These are phyloP conservation scores for Halocaridina rubra DNA, from an alignment of 2,888 invertebrate species.

Conservation along the genomic window DNA sequence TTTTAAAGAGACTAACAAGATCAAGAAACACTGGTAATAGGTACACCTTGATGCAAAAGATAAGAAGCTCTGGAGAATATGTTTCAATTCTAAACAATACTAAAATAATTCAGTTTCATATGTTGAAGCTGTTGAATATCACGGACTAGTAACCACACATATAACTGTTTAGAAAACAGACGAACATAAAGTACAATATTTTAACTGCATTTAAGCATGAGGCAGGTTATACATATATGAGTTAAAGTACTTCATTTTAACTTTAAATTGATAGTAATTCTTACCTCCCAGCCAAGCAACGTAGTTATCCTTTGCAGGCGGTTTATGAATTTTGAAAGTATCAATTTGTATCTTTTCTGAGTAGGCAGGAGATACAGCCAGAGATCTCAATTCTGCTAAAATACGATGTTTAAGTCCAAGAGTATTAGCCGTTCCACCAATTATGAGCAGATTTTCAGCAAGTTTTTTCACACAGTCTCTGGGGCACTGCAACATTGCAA, in stretches of 20 bases:
- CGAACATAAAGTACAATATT: background rate
- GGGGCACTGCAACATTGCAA: conserved; percentile 81
- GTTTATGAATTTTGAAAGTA: conserved; percentile 82
- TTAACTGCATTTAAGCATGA: background rate
- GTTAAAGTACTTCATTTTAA: background rate
- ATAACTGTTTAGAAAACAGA: no score
- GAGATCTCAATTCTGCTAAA: conserved; percentile 78
- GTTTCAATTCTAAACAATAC: no score
- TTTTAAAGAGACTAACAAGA: no score
- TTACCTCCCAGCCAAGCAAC: conserved; percentile 87
- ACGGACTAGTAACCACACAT: no score
- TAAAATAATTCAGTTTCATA: no score
- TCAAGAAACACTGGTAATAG: no score
- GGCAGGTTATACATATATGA: conserved; percentile 54
- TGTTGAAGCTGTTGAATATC: no score
- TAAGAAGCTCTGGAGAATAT: no score
- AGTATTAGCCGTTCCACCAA: conserved; percentile 87
- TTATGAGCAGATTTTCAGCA: conserved; percentile 85
- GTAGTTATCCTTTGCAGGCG: conserved; percentile 84
- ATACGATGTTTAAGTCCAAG: conserved; percentile 86
- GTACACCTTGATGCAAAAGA: no score
- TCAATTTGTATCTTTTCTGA: conserved; percentile 73
- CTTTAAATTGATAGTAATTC: background rate
- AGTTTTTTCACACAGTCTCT: conserved; percentile 82
- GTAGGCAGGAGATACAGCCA: conserved; percentile 76